Conservation (phyloP, 1,140 invertebrate species). For the Drosophila carrolli region DNA sequence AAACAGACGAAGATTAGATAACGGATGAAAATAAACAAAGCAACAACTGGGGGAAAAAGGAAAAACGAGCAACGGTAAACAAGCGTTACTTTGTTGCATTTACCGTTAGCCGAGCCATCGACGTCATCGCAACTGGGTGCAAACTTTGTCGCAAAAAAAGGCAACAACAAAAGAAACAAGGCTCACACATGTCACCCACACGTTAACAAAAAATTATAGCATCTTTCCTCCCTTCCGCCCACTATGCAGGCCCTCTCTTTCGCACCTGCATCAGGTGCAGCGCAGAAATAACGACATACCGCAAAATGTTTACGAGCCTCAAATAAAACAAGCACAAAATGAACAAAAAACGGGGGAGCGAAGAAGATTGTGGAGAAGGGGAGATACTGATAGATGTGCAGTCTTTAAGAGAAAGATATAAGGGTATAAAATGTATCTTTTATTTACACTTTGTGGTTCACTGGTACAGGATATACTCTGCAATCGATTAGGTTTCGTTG, state of each 20-base stretch:
- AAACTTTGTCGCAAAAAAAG: slow-evolving; percentile 32
- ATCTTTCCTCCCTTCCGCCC: not conserved
- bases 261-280: slow-evolving; percentile 6
- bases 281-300: slow-evolving; percentile 44
- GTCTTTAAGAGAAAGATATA: not conserved
- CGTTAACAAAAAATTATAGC: slow-evolving; percentile 1
- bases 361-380: not conserved
- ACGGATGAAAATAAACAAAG: slow-evolving; percentile 22
- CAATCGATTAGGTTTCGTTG: no score
- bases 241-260: slow-evolving; percentile 1
- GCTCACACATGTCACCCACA: slow-evolving; percentile 6
- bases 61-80: slow-evolving; percentile 14
- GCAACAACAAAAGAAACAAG: slow-evolving; percentile 9
- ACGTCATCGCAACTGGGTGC: slow-evolving; percentile 17
- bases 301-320: slow-evolving; percentile 65
- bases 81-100: slow-evolving; percentile 38
- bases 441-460: not conserved
- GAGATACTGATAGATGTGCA: slow-evolving; percentile 11
- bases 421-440: not conserved
- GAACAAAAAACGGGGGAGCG: slow-evolving; percentile 26
- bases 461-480: not conserved
- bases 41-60: not conserved
- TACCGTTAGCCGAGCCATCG: slow-evolving; percentile 28
- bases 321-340: slow-evolving; percentile 53
- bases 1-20: slow-evolving; percentile 22